A percentile compares a stretch with the other conserved stretches of the same genome.
Conservation (phyloP, 2,888 invertebrate genomes). For the Drosophila longiperda region DNA sequence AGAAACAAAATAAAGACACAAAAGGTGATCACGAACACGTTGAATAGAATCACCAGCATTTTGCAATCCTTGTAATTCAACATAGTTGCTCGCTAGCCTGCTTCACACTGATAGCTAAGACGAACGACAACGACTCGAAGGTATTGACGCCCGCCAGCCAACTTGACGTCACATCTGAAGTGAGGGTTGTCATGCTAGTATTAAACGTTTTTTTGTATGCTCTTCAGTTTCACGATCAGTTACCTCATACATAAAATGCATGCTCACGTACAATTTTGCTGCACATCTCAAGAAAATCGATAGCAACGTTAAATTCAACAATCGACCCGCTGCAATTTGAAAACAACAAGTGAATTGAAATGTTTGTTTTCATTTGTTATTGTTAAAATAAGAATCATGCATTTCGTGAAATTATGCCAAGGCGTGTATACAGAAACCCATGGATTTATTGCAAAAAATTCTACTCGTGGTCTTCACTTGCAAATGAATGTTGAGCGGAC, state of each 20-base stretch:
- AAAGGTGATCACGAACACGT: conserved; percentile 2
- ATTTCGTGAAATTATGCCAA: background rate
- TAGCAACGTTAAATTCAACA: background rate
- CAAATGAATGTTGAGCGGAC: conserved; percentile 25
- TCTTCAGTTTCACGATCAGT: too few species aligned
- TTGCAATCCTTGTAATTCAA: conserved; percentile 1
- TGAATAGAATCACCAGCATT: background rate
- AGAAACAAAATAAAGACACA: background rate
- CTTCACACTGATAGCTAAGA: background rate
- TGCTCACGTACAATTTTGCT: too few species aligned
- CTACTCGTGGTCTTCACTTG: conserved; percentile 9
- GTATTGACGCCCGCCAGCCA: too few species aligned
- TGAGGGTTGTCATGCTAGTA: too few species aligned
- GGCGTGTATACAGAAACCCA: conserved; percentile 17
- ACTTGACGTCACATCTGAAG: too few species aligned
- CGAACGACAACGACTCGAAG: too few species aligned
- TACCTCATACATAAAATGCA: too few species aligned
- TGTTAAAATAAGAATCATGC: background rate
- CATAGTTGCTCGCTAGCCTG: conserved; percentile 7
- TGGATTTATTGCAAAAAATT: background rate
- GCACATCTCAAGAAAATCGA: background rate
- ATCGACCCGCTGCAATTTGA: background rate
- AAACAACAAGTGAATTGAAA: background rate
- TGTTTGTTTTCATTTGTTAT: conserved; percentile 1
- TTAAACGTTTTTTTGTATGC: too few species aligned